Evolutionary conservation across 2,888 invertebrate species (phyloP).

Genomic region (Tenthredo notha): DNA sequence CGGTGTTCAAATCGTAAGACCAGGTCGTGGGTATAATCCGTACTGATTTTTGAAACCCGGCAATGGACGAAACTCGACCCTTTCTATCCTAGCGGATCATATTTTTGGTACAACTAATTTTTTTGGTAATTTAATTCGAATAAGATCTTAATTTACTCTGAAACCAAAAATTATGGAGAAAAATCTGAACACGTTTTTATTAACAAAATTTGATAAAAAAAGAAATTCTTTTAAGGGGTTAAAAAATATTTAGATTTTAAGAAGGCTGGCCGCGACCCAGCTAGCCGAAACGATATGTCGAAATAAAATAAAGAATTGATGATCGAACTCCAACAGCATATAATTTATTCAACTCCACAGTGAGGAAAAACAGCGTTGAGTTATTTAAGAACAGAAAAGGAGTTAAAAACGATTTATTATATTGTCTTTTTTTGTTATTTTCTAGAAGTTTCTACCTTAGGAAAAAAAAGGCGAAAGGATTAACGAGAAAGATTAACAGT

Average conservation of each 20-base stretch:
- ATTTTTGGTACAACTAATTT: neutral
- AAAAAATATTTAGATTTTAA: neutral
- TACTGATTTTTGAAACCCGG: neutral
- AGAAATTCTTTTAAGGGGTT: neutral
- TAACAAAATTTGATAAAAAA: too few relatives aligned
- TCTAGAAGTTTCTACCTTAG: neutral
- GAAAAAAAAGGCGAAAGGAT: neutral
- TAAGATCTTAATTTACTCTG: neutral
- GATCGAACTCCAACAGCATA: neutral
- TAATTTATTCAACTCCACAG: neutral
- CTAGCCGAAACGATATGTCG: neutral
- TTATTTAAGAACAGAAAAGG: neutral
- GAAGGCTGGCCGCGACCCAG: neutral
- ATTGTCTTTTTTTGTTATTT: neutral
- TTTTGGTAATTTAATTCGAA: neutral
- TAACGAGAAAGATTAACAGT: neutral
- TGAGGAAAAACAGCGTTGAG: neutral
- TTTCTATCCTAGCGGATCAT: neutral
- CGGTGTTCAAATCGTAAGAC: neutral
- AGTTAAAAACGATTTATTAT: neutral
- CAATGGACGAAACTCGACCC: neutral
- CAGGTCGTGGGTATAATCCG: neutral
- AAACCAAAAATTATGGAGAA: neutral
- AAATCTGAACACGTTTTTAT: too few relatives aligned
- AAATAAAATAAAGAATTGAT: slow-evolving; percentile 3